phyloP scores from a whole-genome alignment of 2,888 invertebrate species.

The Eretmocerus hayati region DNA sequence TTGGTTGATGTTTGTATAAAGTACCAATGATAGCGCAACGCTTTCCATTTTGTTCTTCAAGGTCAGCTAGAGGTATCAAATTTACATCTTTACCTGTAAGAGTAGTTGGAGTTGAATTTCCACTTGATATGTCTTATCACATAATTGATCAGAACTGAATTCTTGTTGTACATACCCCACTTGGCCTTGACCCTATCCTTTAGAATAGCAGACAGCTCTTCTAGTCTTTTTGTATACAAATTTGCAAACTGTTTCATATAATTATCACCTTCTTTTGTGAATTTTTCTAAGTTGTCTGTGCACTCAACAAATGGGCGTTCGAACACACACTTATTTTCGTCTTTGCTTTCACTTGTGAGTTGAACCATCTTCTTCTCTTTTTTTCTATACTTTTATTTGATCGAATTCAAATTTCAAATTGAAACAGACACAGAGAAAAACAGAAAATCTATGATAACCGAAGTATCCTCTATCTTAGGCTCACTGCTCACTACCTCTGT shows the following conservation, averaged over 20 bases:
- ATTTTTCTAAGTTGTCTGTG: conserved; percentile 28
- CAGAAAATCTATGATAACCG: no score
- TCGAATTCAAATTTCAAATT: no score
- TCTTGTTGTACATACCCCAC: conserved; percentile 54
- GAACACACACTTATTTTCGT: conserved; percentile 19
- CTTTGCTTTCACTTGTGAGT: background rate
- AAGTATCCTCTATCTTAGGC: no score
- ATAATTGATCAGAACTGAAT: background rate
- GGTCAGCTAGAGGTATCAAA: conserved; percentile 58
- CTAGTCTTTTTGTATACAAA: conserved; percentile 71
- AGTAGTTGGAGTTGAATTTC: no score
- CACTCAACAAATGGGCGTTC: conserved; percentile 28
- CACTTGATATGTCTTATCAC: no score
- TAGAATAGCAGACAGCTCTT: conserved; percentile 61
- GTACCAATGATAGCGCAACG: conserved; percentile 80
- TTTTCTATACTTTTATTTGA: background rate
- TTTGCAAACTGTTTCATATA: conserved; percentile 73
- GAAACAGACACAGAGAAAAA: no score
- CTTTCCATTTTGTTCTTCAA: conserved; percentile 66
- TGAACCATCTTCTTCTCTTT: conserved; percentile 10
- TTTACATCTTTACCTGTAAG: conserved; percentile 29
- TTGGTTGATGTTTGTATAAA: conserved; percentile 82
- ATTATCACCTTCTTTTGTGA: conserved; percentile 27
- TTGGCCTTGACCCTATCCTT: conserved; percentile 53
- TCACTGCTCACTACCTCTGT: no score